phyloP scores from a whole-genome alignment of 92 coral and sea anemone genomes.

The Epizoanthus scotinus region DNA sequence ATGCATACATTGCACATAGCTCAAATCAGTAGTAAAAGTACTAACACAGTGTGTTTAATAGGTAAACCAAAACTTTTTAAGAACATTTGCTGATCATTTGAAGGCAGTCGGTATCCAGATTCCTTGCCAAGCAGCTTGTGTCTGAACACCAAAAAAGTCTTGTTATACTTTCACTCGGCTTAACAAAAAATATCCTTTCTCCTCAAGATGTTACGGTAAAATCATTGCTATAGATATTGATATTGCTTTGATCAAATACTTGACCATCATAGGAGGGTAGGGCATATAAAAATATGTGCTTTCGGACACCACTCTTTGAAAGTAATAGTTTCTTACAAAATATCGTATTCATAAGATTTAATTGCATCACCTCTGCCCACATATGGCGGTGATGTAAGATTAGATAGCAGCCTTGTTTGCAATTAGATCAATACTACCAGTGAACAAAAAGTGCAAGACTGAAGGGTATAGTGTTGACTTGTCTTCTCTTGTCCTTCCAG shows the following conservation, averaged over 20 bases:
- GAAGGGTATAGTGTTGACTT: neutral
- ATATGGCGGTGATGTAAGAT: conserved; percentile 18
- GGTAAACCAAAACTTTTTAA: no score
- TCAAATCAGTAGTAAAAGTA: no score
- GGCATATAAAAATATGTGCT: neutral
- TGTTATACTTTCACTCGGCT: no score
- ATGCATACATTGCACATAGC: no score
- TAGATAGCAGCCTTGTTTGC: neutral
- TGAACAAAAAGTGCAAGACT: neutral
- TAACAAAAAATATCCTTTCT: no score
- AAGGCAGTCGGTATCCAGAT: no score
- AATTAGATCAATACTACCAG: conserved; percentile 14
- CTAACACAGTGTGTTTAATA: no score
- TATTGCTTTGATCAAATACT: neutral
- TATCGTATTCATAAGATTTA: conserved; percentile 4
- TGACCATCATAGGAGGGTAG: neutral
- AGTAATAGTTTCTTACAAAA: neutral
- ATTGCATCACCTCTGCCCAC: neutral
- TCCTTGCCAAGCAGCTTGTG: no score
- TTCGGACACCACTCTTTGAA: neutral
- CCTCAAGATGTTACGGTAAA: no score
- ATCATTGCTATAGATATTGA: no score
- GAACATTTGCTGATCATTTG: no score
- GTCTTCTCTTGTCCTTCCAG: conserved; percentile 48
- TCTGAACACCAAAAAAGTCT: no score